Percentiles rank a stretch among this genome's conserved stretches.
Conservation (phyloP, 2,888 invertebrate genomes). For the Coelopa pilipes region DNA sequence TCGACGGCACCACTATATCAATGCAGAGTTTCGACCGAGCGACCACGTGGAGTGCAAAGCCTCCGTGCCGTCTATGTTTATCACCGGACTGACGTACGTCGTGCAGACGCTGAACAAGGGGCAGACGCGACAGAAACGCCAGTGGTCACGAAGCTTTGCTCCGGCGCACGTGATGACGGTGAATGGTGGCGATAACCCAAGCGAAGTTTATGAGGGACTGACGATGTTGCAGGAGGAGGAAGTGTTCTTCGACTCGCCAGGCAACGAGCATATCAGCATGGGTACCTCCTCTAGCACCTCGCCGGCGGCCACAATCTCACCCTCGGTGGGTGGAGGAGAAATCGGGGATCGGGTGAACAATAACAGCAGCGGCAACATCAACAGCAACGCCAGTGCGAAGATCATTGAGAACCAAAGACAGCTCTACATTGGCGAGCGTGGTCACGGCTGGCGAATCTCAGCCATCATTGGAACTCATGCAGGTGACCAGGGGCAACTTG, state of each 20-base stretch:
- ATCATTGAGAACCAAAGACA: conserved; percentile 51
- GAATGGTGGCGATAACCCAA: conserved; percentile 67
- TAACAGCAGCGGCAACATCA: conserved; percentile 15
- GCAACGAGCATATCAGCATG: conserved; percentile 38
- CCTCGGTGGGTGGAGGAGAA: not conserved
- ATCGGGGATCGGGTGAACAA: not conserved
- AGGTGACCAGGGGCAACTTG: conserved; percentile 25
- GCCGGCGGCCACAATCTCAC: conserved; percentile 30
- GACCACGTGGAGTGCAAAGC: conserved; percentile 66
- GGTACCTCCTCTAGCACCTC: conserved; percentile 25
- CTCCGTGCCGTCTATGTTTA: conserved; percentile 63
- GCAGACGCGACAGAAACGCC: conserved; percentile 58
- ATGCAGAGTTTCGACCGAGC: conserved; percentile 52
- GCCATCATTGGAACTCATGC: conserved; percentile 46
- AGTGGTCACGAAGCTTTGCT: conserved; percentile 80
- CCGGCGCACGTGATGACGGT: conserved; percentile 68
- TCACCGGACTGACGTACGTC: conserved; percentile 60
- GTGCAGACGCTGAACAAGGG: conserved; percentile 71
- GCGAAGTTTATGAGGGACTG: conserved; percentile 66
- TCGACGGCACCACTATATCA: conserved; percentile 34
- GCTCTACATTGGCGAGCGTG: conserved; percentile 60
- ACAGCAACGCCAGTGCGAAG: conserved; percentile 41
- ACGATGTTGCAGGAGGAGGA: conserved; percentile 68
- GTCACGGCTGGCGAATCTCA: conserved; percentile 64
- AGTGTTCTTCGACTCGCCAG: conserved; percentile 70